phyloP scores from a whole-genome alignment of 2,888 invertebrate genomes.

The Phoronis australis region DNA sequence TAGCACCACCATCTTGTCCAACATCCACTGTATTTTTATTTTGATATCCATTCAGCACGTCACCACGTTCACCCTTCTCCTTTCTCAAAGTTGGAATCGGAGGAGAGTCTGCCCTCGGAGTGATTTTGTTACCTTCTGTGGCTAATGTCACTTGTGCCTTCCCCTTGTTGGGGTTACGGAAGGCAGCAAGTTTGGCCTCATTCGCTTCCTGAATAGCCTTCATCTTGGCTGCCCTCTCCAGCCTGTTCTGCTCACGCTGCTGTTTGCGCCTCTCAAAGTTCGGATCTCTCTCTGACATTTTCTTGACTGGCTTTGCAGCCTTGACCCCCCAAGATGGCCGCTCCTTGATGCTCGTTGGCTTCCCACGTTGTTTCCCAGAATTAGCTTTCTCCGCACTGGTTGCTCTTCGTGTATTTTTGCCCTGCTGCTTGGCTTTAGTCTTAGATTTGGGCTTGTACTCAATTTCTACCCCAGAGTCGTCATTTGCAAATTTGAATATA shows the following conservation, averaged over 20 bases:
- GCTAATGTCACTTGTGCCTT: not conserved
- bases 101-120: not conserved
- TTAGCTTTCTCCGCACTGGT: constrained; percentile 9
- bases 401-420: constrained; percentile 7
- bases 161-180: constrained; percentile 2
- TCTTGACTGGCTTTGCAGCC: constrained; percentile 20
- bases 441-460: not conserved
- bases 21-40: no score
- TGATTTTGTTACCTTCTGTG: not conserved
- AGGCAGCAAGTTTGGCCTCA: constrained; percentile 9
- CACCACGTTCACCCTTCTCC: not conserved
- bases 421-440: not conserved
- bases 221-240: constrained; percentile 33
- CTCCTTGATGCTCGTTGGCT: constrained; percentile 12
- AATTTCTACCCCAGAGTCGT: constrained; percentile 4
- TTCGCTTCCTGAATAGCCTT: constrained; percentile 37
- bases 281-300: constrained; percentile 47
- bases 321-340: constrained; percentile 9
- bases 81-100: no score
- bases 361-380: no score
- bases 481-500: no score
- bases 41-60: not conserved
- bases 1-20: no score
- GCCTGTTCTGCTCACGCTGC: constrained; percentile 23
- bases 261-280: constrained; percentile 29